Evolutionary conservation across 2,113 vertebrate species (phyloP).

Genomic region (Phoenicopterus ruber): DNA sequence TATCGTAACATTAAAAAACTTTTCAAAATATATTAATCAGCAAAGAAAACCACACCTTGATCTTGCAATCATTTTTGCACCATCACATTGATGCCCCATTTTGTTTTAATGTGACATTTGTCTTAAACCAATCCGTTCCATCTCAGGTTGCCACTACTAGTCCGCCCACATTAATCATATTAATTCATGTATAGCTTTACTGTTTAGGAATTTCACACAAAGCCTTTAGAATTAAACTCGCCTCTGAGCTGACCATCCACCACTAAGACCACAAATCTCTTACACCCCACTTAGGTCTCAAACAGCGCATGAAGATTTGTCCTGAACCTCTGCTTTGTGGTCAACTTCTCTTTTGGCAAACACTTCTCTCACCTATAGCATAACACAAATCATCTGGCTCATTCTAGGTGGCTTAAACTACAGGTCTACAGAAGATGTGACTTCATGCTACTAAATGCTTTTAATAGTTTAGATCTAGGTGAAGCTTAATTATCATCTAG

Average conservation of each 20-base stretch:
- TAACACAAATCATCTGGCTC: not conserved
- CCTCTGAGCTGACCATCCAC: not conserved
- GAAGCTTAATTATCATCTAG: slow-evolving; percentile 39
- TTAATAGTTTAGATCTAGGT: slow-evolving; percentile 43
- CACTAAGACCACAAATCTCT: not conserved
- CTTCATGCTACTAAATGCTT: slow-evolving; percentile 59
- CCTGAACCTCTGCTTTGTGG: not conserved
- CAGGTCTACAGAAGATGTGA: slow-evolving; percentile 34
- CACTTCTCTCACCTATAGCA: not conserved
- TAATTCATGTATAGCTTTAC: not conserved
- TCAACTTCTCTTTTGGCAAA: not conserved
- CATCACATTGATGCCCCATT: not conserved
- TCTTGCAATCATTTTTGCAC: not conserved
- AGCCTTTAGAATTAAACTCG: not conserved
- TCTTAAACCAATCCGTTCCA: not conserved
- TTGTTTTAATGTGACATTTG: slow-evolving; percentile 7
- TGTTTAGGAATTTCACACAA: not conserved
- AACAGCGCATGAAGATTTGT: not conserved
- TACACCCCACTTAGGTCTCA: not conserved
- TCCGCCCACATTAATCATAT: not conserved
- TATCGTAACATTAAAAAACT: slow-evolving; percentile 39
- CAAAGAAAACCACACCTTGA: slow-evolving; percentile 11
- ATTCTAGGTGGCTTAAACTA: slow-evolving; percentile 25
- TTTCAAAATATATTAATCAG: slow-evolving; percentile 31
- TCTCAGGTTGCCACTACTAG: not conserved